phyloP scores from a whole-genome alignment of 2,797 vertebrate genomes.

The Macropus fuliginosus region DNA sequence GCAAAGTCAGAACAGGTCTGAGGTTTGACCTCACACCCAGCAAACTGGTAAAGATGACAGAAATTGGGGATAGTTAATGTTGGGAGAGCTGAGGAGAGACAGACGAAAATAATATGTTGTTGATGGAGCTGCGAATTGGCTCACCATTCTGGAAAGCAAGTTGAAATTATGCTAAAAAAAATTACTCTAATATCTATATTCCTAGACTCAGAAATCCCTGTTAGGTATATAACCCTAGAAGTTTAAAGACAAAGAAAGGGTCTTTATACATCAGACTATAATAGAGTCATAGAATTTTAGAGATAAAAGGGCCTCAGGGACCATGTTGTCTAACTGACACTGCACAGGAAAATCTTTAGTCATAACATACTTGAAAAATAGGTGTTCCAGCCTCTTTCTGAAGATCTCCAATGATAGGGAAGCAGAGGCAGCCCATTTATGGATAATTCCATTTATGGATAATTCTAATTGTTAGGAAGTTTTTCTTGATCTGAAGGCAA shows the following conservation, averaged over 20 bases:
- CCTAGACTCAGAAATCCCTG: not conserved
- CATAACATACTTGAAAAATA: not conserved
- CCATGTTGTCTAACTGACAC: not conserved
- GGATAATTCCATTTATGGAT: not conserved
- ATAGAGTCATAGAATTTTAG: not conserved
- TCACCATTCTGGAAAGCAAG: not conserved
- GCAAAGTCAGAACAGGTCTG: not conserved
- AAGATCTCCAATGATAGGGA: not conserved
- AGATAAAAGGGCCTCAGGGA: not conserved
- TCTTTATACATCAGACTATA: not conserved
- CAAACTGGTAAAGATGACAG: not conserved
- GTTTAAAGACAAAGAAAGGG: not conserved
- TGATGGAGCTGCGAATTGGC: not conserved
- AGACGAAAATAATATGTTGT: not conserved
- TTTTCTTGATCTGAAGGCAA: not conserved
- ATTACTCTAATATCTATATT: not conserved
- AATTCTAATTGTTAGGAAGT: not conserved
- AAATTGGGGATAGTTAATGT: not conserved
- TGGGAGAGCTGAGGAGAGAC: not conserved
- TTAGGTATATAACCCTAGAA: not conserved
- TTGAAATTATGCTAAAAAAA: not conserved
- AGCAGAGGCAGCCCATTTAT: not conserved
- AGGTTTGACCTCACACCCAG: not conserved
- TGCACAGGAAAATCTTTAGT: not conserved
- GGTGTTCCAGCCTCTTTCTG: not conserved